Percentiles rank a stretch among this genome's conserved stretches.
Evolutionary conservation across 2,797 vertebrate genomes (phyloP).

Genomic region (Bradypodion pumilum): DNA sequence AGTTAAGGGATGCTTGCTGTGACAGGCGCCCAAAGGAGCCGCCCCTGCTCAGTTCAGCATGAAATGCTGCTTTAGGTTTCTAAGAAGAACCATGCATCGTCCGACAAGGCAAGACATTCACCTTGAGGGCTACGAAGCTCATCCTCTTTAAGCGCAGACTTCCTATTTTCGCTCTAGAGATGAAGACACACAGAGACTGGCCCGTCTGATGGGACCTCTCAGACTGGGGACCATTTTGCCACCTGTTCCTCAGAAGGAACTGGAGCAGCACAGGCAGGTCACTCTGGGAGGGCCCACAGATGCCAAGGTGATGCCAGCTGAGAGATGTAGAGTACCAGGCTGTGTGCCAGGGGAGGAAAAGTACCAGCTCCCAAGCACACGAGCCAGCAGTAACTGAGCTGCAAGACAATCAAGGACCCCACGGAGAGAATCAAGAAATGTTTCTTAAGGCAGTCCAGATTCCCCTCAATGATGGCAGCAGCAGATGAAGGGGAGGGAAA

Average conservation of each 20-base stretch:
- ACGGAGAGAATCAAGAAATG: rapidly evolving
- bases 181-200: too few relatives aligned
- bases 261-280: too few relatives aligned
- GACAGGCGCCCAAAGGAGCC: too few relatives aligned
- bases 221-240: too few relatives aligned
- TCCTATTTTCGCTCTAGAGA: too few relatives aligned
- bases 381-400: background rate
- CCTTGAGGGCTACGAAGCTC: too few relatives aligned
- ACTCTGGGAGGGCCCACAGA: background rate
- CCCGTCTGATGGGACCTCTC: too few relatives aligned
- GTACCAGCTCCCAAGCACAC: background rate
- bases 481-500: background rate
- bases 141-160: background rate
- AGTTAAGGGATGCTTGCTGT: too few relatives aligned
- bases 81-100: background rate
- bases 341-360: background rate
- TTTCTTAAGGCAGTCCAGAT: background rate
- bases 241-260: background rate
- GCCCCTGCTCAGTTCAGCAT: background rate
- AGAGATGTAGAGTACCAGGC: background rate
- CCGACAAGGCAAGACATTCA: background rate
- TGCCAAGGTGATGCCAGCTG: too few relatives aligned
- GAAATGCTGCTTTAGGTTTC: background rate
- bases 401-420: background rate
- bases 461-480: background rate